These are phyloP conservation scores for Rhizomys pruinosus DNA, from an alignment of 2,113 vertebrate genomes.

Conservation along the genomic window DNA sequence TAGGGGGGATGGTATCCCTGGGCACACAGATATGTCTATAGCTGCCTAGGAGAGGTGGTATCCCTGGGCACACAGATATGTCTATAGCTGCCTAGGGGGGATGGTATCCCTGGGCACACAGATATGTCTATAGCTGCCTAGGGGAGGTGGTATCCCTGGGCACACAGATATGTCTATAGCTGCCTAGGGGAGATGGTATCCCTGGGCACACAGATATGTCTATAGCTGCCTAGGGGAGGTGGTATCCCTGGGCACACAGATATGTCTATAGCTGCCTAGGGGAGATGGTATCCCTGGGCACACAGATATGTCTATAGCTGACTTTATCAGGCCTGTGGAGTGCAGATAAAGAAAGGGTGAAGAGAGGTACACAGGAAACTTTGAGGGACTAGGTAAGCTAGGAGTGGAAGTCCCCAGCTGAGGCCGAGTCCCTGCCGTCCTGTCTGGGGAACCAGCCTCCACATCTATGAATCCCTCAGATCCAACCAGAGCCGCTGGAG, in stretches of 20 bases:
- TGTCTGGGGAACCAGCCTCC: not conserved
- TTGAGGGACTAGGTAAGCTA: accelerated
- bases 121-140: too few relatives aligned
- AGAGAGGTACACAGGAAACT: not conserved
- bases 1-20: too few relatives aligned
- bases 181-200: not conserved
- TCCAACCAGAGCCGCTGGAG: not conserved
- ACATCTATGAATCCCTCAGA: not conserved
- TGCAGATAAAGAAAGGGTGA: not conserved
- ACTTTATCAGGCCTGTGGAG: not conserved
- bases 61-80: too few relatives aligned
- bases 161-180: too few relatives aligned
- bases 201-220: not conserved
- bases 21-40: too few relatives aligned
- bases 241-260: too few relatives aligned
- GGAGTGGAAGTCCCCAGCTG: accelerated
- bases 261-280: not conserved
- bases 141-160: too few relatives aligned
- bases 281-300: not conserved
- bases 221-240: not conserved
- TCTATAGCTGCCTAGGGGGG: too few relatives aligned
- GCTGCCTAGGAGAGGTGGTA: too few relatives aligned
- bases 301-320: not conserved
- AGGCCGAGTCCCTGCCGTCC: not conserved
- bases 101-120: too few relatives aligned